Conservation (phyloP, 1,140 invertebrate species). For the Stenopsyche tienmushanensis region DNA sequence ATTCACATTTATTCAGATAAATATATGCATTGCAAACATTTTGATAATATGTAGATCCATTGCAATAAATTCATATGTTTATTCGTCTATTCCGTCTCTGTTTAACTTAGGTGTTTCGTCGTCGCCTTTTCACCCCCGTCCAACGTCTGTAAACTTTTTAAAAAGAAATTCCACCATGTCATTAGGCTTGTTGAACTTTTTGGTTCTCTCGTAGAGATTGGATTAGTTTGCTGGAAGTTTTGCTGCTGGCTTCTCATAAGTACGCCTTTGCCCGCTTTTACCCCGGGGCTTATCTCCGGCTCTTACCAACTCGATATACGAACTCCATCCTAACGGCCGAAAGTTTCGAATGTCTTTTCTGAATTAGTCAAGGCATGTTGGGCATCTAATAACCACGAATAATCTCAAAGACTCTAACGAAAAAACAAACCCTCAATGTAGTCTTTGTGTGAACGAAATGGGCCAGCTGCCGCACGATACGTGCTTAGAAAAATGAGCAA, state of each 20-base stretch:
- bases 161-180: constrained; percentile 26
- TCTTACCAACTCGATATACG: constrained; percentile 13
- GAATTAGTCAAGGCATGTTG: constrained; percentile 1
- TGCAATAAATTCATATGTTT: too few relatives aligned
- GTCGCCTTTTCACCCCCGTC: too few relatives aligned
- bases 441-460: too few relatives aligned
- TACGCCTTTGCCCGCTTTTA: constrained; percentile 7
- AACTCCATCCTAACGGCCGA: constrained; percentile 12
- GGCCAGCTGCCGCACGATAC: too few relatives aligned
- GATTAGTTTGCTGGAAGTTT: constrained; percentile 36
- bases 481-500: too few relatives aligned
- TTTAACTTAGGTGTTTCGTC: too few relatives aligned
- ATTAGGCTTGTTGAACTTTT: constrained; percentile 39
- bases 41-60: too few relatives aligned
- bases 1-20: too few relatives aligned
- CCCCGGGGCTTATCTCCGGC: constrained; percentile 11
- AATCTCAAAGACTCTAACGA: too few relatives aligned
- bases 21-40: too few relatives aligned
- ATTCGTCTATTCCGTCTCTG: too few relatives aligned
- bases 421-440: too few relatives aligned
- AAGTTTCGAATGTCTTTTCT: constrained; percentile 30
- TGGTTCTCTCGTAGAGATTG: constrained; percentile 33
- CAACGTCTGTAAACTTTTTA: constrained; percentile 28
- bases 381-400: constrained; percentile 10
- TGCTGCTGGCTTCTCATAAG: constrained; percentile 12